A percentile compares a stretch with the other conserved stretches of the same genome.
These are phyloP conservation scores for Nemopilema nomurai DNA, from an alignment of 30 jellyfish, hydroid and myxozoan genomes.

Conservation along the genomic window DNA sequence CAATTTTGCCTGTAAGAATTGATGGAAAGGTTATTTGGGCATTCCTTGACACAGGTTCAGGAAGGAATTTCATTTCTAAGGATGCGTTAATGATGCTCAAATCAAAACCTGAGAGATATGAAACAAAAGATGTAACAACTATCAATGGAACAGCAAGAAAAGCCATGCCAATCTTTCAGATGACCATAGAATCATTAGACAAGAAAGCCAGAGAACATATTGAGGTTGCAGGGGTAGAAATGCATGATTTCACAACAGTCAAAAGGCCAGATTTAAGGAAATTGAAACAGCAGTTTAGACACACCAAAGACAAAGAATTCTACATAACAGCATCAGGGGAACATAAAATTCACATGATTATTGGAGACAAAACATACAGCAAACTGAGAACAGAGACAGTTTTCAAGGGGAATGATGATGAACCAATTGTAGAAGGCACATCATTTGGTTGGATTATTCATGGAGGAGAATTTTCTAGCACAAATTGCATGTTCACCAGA, in stretches of 20 bases:
- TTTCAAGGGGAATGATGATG: slow-evolving; percentile 27
- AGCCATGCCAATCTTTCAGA: slow-evolving; percentile 24
- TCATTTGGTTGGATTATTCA: slow-evolving; percentile 42
- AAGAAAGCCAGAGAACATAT: slow-evolving; percentile 16
- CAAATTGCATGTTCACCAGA: slow-evolving; percentile 27
- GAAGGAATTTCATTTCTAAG: slow-evolving; percentile 35
- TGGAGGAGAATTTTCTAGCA: slow-evolving; percentile 24
- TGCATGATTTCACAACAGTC: slow-evolving; percentile 23
- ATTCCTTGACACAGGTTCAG: slow-evolving; percentile 23
- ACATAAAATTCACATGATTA: slow-evolving; percentile 7
- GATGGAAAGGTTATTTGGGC: slow-evolving; percentile 21
- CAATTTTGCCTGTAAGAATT: slow-evolving; percentile 25
- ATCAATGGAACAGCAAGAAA: slow-evolving; percentile 28
- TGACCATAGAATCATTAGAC: slow-evolving; percentile 25
- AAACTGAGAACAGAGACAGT: slow-evolving; percentile 15
- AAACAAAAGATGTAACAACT: slow-evolving; percentile 16
- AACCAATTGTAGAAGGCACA: slow-evolving; percentile 41
- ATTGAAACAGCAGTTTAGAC: slow-evolving; percentile 14
- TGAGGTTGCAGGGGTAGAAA: slow-evolving; percentile 32
- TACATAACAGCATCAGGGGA: slow-evolving; percentile 26
- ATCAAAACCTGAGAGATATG: slow-evolving; percentile 23
- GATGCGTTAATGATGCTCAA: slow-evolving; percentile 6
- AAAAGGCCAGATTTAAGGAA: slow-evolving; percentile 16
- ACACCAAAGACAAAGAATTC: slow-evolving; percentile 17
- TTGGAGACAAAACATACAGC: slow-evolving; percentile 21